Conservation (phyloP, 2,113 vertebrate species). For the Mormoops blainvillei region DNA sequence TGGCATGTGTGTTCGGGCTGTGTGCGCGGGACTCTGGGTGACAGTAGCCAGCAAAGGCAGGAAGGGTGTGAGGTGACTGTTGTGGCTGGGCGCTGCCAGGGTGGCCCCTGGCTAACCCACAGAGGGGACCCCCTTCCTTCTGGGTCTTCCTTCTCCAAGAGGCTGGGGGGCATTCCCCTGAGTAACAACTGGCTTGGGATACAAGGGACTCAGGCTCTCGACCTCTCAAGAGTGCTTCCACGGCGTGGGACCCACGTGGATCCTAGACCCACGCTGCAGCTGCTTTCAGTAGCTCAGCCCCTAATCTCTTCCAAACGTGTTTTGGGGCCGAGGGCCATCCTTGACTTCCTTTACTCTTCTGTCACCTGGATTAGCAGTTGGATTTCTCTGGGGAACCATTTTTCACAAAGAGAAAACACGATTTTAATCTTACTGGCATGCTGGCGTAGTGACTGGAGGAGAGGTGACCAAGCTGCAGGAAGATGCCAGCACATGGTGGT, state of each 20-base stretch:
- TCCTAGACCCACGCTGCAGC: not conserved
- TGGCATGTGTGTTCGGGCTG: not conserved
- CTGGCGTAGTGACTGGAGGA: not conserved
- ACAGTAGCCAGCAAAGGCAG: not conserved
- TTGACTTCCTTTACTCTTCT: not conserved
- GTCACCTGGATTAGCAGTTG: not conserved
- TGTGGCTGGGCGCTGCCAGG: not conserved
- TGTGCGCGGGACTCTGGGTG: not conserved
- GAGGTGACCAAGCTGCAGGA: not conserved
- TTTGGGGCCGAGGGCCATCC: not conserved
- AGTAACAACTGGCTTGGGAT: not conserved
- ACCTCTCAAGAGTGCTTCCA: not conserved
- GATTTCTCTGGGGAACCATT: not conserved
- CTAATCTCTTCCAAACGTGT: not conserved
- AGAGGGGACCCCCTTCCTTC: not conserved
- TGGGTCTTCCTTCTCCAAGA: not conserved
- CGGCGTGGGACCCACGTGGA: too few species aligned
- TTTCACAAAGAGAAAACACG: not conserved
- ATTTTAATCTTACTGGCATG: not conserved
- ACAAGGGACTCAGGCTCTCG: not conserved
- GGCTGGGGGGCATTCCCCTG: accelerated
- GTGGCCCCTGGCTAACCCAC: accelerated
- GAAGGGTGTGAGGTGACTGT: accelerated
- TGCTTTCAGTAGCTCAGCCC: not conserved
- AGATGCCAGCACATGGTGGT: accelerated